Percentiles rank a stretch among this genome's conserved stretches.
phyloP scores from a whole-genome alignment of 30 jellyfish, hydroid and myxozoan genomes.

The Hydractinia echinata region DNA sequence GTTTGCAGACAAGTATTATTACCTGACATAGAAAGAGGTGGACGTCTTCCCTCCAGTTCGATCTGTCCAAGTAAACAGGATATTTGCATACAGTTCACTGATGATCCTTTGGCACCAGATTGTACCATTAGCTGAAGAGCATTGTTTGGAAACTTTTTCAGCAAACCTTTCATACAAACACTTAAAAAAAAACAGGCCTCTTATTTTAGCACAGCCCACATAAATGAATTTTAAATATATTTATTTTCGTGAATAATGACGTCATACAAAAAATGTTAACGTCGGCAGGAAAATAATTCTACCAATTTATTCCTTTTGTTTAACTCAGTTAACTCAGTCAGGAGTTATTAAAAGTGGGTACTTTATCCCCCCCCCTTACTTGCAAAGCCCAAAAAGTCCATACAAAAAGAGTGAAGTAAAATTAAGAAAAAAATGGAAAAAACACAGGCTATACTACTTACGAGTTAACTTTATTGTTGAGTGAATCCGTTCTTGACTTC shows the following conservation, averaged over 20 bases:
- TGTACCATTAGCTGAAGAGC: conserved; percentile 97
- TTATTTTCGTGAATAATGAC: no score
- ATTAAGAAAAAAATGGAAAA: background rate
- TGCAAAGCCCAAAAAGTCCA: no score
- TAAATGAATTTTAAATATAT: no score
- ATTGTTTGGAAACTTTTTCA: conserved; percentile 85
- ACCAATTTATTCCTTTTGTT: no score
- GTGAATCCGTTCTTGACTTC: conserved; percentile 78
- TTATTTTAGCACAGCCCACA: no score
- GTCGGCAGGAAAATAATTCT: no score
- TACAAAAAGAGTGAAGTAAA: no score
- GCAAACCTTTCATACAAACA: conserved; percentile 83
- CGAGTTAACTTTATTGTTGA: conserved; percentile 87
- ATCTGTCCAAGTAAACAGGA: conserved; percentile 98
- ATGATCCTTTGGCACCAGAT: conserved; percentile 99
- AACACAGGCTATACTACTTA: conserved; percentile 24
- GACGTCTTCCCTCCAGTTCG: conserved; percentile 99
- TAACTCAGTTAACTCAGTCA: no score
- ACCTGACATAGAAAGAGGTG: conserved; percentile 91
- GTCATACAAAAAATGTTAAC: no score
- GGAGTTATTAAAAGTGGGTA: no score
- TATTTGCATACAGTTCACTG: conserved; percentile 98
- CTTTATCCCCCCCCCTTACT: no score
- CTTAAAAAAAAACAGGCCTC: conserved; percentile 29
- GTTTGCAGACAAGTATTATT: background rate